Base-by-base conservation (phyloP, 2,888 invertebrate species). In the Nasonia oneida region DNA sequence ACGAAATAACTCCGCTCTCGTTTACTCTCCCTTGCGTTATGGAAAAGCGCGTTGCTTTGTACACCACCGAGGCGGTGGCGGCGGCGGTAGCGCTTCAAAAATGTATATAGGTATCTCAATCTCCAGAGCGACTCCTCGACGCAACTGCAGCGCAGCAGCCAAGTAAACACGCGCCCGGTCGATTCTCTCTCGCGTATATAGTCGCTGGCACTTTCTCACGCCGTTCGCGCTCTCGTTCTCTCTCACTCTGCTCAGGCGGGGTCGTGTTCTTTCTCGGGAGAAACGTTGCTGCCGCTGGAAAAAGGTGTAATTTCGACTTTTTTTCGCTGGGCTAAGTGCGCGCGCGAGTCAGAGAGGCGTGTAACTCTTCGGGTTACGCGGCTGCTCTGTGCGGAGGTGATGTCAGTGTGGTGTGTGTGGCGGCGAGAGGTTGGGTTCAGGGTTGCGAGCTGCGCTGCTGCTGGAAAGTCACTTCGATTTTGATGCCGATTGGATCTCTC, bases 301-400 rank as follows among this genome's bases (percentile, higher is more conserved):
- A 75, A 50, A 75, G 29, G 53, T 50, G 74, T 75, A 75, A 75
- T 75, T 75, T 75, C 33, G 50, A 2, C 23, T 75, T 75, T 75
- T 37, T 73, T 70, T 23, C 37, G 33, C 18, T 23, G 29, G 14
- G 18, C 37, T 42, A 18, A 12, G 12, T 50, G 47, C 5, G 50
- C 50, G 74, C 47, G 74, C 50, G 29, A 50, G 14, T 10, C 70
- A 70, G 10, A 33, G 33, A 37, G 33, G 70, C 70, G 70, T 33
- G 37, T 15, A 70, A 70, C 37, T 61, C 57, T 61, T 61, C n/a
- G 57, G 57, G n/a, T 61, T 61, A 61, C 57, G 57, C n/a, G 57
- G 47, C 47, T 47, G 12, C 12, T 47, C 47, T 18, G 8, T 18
- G 8, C 6, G 53, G 53, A 53, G 53, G 5, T 53, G 15, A 53